These are phyloP conservation scores for Geophilus truncorum DNA, from an alignment of 2,888 invertebrate species.

Conservation along the genomic window DNA sequence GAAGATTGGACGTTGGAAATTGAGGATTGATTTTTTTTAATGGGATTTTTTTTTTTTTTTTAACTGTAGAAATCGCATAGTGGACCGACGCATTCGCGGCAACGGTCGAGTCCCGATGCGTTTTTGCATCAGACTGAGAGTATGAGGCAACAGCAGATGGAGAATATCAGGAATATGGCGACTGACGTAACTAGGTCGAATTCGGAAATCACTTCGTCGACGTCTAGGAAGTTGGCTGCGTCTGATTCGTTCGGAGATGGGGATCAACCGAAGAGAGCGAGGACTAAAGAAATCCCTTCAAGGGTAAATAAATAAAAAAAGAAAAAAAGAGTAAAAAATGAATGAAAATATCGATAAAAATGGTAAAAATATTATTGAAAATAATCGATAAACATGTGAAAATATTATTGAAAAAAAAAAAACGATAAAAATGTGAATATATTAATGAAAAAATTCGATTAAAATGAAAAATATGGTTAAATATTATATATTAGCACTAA, in stretches of 20 bases:
- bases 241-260: constrained; percentile 32
- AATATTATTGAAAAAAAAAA: too few species aligned
- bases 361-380: too few species aligned
- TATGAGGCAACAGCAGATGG: constrained; percentile 37
- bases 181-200: constrained; percentile 37
- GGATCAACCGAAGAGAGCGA: constrained; percentile 21
- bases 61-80: constrained; percentile 34
- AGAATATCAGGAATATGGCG: constrained; percentile 29
- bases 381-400: too few species aligned
- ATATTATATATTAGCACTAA: too few species aligned
- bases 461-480: too few species aligned
- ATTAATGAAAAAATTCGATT: too few species aligned
- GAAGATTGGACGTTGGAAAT: neutral
- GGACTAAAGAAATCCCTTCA: neutral
- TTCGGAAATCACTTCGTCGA: constrained; percentile 36
- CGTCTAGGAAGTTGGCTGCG: constrained; percentile 32
- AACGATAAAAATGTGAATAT: too few species aligned
- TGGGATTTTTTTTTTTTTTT: neutral
- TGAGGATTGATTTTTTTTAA: too few species aligned
- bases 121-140: constrained; percentile 39
- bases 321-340: too few species aligned
- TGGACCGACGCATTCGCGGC: constrained; percentile 40
- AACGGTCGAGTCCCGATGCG: constrained; percentile 41
- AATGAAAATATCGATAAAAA: too few species aligned
- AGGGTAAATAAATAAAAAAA: neutral